phyloP scores from a whole-genome alignment of 2,888 invertebrate genomes.

The Bimastos eiseni region DNA sequence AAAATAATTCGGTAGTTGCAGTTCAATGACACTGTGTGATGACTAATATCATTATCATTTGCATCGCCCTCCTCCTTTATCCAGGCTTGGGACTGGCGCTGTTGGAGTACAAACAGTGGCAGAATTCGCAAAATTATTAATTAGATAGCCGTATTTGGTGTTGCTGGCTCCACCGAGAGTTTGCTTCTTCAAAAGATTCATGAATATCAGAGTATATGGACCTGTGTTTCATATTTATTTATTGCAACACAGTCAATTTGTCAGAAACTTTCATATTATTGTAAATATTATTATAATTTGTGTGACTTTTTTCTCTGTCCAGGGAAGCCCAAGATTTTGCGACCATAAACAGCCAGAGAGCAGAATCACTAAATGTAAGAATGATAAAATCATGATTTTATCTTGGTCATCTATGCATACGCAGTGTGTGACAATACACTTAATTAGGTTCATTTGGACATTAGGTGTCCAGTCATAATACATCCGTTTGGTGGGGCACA shows the following conservation, averaged over 20 bases:
- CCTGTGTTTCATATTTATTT: not conserved
- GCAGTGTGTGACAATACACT: not conserved
- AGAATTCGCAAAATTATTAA: too few relatives aligned
- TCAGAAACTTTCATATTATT: not conserved
- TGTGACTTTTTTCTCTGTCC: not conserved
- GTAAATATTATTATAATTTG: not conserved
- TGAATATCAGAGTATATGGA: not conserved
- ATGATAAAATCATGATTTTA: not conserved
- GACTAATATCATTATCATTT: too few relatives aligned
- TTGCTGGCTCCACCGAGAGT: not conserved
- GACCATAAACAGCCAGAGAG: not conserved
- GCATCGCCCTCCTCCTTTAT: too few relatives aligned
- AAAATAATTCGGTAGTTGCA: too few relatives aligned
- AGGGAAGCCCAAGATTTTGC: conserved; percentile 21
- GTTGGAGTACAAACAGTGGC: too few relatives aligned
- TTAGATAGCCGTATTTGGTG: too few relatives aligned
- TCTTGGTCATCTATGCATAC: not conserved
- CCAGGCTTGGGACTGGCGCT: too few relatives aligned
- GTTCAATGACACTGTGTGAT: too few relatives aligned
- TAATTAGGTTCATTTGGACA: not conserved
- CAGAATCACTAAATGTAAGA: not conserved
- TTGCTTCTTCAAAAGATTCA: not conserved
- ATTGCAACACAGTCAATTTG: not conserved
- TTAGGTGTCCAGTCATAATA: too few relatives aligned
- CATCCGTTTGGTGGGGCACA: too few relatives aligned